Evolutionary conservation across 2,113 vertebrate species (phyloP).

Genomic region (Amia ocellicauda): DNA sequence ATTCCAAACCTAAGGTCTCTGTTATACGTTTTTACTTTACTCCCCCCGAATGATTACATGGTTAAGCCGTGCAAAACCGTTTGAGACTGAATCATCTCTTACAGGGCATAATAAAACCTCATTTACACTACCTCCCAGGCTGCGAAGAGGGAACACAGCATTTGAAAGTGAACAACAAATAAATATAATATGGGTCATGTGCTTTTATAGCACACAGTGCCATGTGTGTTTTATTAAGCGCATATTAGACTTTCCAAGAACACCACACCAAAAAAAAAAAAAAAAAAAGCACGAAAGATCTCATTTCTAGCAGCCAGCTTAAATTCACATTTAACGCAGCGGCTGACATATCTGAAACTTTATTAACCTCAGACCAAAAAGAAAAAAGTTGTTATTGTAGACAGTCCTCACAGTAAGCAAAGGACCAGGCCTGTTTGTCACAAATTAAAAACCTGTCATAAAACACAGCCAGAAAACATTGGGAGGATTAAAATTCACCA

Average conservation of each 20-base stretch:
- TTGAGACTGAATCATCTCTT: neutral
- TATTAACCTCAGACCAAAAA: neutral
- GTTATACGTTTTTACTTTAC: neutral
- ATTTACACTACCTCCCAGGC: neutral
- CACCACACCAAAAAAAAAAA: no score
- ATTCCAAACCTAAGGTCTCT: neutral
- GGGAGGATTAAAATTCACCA: no score
- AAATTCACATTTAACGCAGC: neutral
- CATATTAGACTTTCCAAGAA: neutral
- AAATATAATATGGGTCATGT: constrained; percentile 3
- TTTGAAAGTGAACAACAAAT: constrained; percentile 2
- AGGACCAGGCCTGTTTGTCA: no score
- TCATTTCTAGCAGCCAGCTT: neutral
- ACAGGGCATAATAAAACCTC: no score
- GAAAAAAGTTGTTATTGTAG: no score
- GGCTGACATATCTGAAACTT: neutral
- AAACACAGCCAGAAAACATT: no score
- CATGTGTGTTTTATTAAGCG: neutral
- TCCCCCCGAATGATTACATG: neutral
- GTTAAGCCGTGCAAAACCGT: neutral
- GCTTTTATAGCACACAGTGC: neutral
- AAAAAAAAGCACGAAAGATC: neutral
- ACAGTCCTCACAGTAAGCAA: no score
- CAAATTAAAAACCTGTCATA: no score
- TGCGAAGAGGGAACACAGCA: neutral